Conservation (phyloP, 2,888 invertebrate genomes). For the Stratiomys singularior region DNA sequence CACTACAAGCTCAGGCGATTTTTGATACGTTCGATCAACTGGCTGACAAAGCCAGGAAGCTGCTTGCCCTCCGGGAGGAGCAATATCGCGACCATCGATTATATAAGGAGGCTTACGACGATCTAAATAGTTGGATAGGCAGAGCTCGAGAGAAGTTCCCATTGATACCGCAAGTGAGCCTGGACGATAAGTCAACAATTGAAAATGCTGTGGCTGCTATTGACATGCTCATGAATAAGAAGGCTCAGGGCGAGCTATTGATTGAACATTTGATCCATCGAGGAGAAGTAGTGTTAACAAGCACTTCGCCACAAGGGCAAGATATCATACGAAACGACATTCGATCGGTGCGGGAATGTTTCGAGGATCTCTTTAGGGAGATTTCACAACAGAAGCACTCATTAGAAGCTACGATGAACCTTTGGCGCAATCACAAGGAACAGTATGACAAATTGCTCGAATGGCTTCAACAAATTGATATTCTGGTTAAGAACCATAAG, state of each 20-base stretch:
- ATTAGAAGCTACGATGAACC: constrained; percentile 80
- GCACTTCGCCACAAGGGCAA: constrained; percentile 83
- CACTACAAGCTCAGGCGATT: constrained; percentile 85
- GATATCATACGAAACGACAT: constrained; percentile 85
- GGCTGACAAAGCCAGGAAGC: constrained; percentile 79
- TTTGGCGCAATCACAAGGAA: constrained; percentile 92
- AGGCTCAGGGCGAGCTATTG: constrained; percentile 88
- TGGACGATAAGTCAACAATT: constrained; percentile 88
- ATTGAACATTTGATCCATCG: constrained; percentile 88
- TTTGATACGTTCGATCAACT: constrained; percentile 84
- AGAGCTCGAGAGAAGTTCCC: constrained; percentile 90
- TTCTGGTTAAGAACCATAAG: constrained; percentile 90
- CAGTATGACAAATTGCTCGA: constrained; percentile 91
- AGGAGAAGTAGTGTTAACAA: constrained; percentile 86
- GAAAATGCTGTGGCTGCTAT: constrained; percentile 90
- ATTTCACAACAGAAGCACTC: constrained; percentile 86
- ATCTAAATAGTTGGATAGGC: constrained; percentile 87
- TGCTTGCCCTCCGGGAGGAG: constrained; percentile 82
- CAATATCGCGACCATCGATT: constrained; percentile 88
- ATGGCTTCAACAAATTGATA: constrained; percentile 93
- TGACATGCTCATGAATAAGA: constrained; percentile 85
- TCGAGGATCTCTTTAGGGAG: constrained; percentile 85
- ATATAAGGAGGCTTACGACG: constrained; percentile 92
- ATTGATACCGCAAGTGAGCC: constrained; percentile 82
- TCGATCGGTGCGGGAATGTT: constrained; percentile 84